Evolutionary conservation across 2,888 invertebrate species (phyloP), one percentile per base, ranked within the genome.

Genomic region (Ormia ochracea): DNA sequence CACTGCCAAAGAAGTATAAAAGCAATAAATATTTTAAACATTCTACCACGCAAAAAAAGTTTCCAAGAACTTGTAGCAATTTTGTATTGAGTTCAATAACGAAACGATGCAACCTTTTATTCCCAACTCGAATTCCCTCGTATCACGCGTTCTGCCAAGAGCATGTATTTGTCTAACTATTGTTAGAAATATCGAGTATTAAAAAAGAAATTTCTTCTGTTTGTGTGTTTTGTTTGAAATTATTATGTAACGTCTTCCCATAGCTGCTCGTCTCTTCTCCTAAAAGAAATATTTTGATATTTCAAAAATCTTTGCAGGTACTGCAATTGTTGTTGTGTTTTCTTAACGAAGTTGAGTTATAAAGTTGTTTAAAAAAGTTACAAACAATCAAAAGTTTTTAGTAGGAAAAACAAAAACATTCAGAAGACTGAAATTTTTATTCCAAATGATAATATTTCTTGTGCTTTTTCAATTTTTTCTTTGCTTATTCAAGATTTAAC

Each of bases 301-400:
- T 26, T 17, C 19, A 52, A 54, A 31, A 66, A 54, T 38, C n/a
- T 58, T 26, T 26, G 21, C 9, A 28, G 54, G n/a, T 14, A 66
- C 19, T 66, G 52, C 54, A 26, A 66, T 66, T 41, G 66, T 19
- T 41, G 3, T 17, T 23, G 28, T 41, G 12, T 52, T 38, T 66
- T 36, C 2, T 21, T 48, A 52, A 52, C 41, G 28, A 66, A 66
- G 66, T 66, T 66, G 19, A 56, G 23, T 23, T 58, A 12, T 4
- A 59, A 41, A 28, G 17, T 23, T 38, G 31, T 38, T 26, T 36
- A 33, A 65, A n/a, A 36, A 65, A 50, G 0, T 7, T 9, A 31
- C n/a, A 52, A 28, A 66, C 66, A 54, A 54, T 52, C 14, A 41
- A 52, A 65, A 66, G 17, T 54, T 36, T 66, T 50, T 43, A n/a